A percentile compares a stretch with the other conserved stretches of the same genome.
Conservation (phyloP, 92 coral and sea anemone species). For the Zoanthus sansibaricus region DNA sequence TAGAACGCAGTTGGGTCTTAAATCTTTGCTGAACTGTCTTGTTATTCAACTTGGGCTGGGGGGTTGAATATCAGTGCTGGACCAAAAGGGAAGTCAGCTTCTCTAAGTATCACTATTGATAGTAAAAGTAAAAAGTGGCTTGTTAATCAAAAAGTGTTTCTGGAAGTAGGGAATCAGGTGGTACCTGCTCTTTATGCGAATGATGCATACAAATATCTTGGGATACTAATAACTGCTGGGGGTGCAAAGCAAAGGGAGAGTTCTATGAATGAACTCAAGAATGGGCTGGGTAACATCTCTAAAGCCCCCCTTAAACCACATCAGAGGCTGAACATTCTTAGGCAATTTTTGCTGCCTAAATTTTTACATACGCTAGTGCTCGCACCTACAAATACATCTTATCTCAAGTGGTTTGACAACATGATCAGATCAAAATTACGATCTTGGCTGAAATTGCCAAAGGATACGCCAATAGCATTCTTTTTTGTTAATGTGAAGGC, state of each 20-base stretch:
- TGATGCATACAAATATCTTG: background rate
- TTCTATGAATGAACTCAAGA: no score
- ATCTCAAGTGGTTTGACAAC: conserved; percentile 36
- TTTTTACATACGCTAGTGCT: conserved; percentile 4
- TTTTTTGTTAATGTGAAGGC: no score
- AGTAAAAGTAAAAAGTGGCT: background rate
- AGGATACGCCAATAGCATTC: no score
- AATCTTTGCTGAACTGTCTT: background rate
- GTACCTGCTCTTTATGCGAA: background rate
- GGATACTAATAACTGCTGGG: no score
- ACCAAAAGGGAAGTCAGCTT: background rate
- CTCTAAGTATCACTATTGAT: background rate
- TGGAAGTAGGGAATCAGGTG: background rate
- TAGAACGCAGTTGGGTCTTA: no score
- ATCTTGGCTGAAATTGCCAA: no score
- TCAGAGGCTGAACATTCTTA: background rate
- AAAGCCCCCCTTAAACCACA: background rate
- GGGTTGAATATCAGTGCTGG: background rate
- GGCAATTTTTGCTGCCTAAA: no score
- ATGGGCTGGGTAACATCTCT: no score
- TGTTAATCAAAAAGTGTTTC: background rate
- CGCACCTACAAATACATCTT: background rate
- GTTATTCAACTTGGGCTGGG: background rate
- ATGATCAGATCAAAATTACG: conserved; percentile 16
- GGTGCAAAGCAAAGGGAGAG: no score